Evolutionary conservation across 2,113 vertebrate genomes (phyloP).

Genomic region (Oryzias javanicus): DNA sequence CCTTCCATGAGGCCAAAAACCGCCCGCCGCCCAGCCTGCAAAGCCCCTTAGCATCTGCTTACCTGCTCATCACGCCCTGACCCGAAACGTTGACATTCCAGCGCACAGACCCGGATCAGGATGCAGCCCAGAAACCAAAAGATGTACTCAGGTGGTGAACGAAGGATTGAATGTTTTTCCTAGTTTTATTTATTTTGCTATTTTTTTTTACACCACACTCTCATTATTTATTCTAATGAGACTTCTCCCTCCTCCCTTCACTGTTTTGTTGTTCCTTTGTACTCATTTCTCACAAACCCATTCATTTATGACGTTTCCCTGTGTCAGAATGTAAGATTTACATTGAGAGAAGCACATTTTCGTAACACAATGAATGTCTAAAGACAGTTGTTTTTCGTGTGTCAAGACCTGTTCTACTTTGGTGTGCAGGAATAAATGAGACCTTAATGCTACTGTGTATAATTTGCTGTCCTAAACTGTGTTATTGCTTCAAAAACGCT

Average conservation of each 20-base stretch:
- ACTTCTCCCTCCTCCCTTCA: slow-evolving; percentile 21
- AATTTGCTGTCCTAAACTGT: slow-evolving; percentile 73
- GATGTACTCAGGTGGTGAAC: slow-evolving; percentile 88
- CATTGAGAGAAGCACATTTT: slow-evolving; percentile 74
- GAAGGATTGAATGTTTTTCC: slow-evolving; percentile 79
- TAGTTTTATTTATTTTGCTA: slow-evolving; percentile 39
- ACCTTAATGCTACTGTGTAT: slow-evolving; percentile 70
- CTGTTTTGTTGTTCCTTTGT: slow-evolving; percentile 50
- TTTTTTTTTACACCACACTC: slow-evolving; percentile 57
- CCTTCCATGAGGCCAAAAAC: slow-evolving; percentile 28
- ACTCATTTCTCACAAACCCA: slow-evolving; percentile 36
- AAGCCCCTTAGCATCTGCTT: slow-evolving; percentile 24
- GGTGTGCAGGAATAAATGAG: slow-evolving; percentile 46
- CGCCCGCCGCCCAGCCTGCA: slow-evolving; percentile 16
- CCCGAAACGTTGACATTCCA: slow-evolving; percentile 47
- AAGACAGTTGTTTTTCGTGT: slow-evolving; percentile 58
- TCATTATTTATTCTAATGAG: slow-evolving; percentile 73
- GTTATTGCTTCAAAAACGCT: slow-evolving; percentile 76
- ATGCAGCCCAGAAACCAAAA: slow-evolving; percentile 73
- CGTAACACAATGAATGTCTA: slow-evolving; percentile 65
- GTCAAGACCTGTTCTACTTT: slow-evolving; percentile 52
- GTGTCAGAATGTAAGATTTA: slow-evolving; percentile 62
- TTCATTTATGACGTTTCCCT: slow-evolving; percentile 42
- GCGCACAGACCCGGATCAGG: slow-evolving; percentile 59
- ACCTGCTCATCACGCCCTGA: slow-evolving; percentile 38